Percentiles rank a stretch among this genome's conserved stretches.
These are phyloP conservation scores for Platichthys flesus DNA, from an alignment of 2,113 vertebrate species.

Conservation along the genomic window DNA sequence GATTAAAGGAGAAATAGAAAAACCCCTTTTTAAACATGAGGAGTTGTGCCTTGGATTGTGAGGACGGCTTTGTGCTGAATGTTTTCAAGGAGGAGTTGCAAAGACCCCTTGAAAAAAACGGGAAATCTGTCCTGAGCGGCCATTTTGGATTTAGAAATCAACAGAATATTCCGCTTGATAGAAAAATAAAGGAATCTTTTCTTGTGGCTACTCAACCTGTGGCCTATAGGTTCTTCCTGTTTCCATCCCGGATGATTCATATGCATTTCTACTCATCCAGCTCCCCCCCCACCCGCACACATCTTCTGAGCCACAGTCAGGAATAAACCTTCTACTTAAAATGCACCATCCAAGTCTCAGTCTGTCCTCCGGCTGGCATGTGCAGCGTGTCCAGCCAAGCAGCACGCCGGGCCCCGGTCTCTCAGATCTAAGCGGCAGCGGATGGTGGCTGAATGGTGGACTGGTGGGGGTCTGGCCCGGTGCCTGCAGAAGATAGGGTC, in stretches of 20 bases:
- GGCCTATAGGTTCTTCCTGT: background rate
- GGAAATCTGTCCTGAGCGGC: too few species aligned
- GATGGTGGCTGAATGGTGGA: slow-evolving; percentile 68
- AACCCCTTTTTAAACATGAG: background rate
- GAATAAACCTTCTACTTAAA: slow-evolving; percentile 54
- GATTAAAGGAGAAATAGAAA: slow-evolving; percentile 24
- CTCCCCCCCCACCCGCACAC: background rate
- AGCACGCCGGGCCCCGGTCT: slow-evolving; percentile 31
- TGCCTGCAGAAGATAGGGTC: slow-evolving; percentile 62
- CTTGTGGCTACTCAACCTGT: background rate
- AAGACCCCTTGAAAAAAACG: too few species aligned
- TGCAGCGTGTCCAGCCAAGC: slow-evolving; percentile 46
- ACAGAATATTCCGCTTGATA: too few species aligned
- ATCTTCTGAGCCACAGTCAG: slow-evolving; percentile 24
- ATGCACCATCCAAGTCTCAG: slow-evolving; percentile 29
- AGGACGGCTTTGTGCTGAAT: background rate
- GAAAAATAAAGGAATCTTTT: too few species aligned
- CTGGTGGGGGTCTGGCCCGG: slow-evolving; percentile 64
- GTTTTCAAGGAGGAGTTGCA: background rate
- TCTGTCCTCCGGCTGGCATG: slow-evolving; percentile 39
- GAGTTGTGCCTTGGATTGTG: background rate
- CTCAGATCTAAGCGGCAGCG: slow-evolving; percentile 59
- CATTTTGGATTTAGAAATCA: too few species aligned
- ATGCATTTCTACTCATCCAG: slow-evolving; percentile 1
- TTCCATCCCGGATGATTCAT: background rate